Evolutionary conservation across 2,797 vertebrate genomes (phyloP).

Genomic region (Eulemur coronatus): DNA sequence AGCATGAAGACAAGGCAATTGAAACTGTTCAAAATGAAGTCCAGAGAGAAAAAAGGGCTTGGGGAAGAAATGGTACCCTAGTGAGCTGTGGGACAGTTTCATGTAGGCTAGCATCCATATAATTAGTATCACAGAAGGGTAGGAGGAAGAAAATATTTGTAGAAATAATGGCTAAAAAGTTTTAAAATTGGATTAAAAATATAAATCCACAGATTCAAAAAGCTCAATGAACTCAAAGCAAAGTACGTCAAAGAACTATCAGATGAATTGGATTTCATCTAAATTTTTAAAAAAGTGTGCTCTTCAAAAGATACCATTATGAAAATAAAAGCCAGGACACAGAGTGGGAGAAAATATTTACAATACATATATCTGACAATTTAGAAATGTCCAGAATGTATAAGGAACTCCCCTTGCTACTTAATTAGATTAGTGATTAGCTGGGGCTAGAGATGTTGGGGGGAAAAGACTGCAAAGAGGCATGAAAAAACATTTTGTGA

Average conservation of each 20-base stretch:
- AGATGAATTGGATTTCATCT: slow-evolving; percentile 27
- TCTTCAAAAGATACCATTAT: slow-evolving; percentile 10
- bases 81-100: neutral
- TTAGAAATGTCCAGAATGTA: neutral
- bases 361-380: neutral
- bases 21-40: slow-evolving; percentile 11
- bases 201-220: neutral
- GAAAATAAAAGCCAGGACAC: slow-evolving; percentile 12
- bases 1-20: neutral
- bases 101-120: neutral
- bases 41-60: neutral
- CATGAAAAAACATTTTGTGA: neutral
- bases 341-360: neutral
- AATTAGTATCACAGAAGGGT: neutral
- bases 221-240: neutral
- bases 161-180: neutral
- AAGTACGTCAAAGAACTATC: neutral
- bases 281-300: neutral
- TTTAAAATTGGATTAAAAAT: slow-evolving; percentile 9
- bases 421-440: neutral
- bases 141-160: neutral
- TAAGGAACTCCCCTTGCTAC: neutral
- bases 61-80: neutral
- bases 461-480: neutral
- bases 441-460: neutral